Evolutionary conservation across 2,113 vertebrate genomes (phyloP).

Genomic region (Bubo blakistoni): DNA sequence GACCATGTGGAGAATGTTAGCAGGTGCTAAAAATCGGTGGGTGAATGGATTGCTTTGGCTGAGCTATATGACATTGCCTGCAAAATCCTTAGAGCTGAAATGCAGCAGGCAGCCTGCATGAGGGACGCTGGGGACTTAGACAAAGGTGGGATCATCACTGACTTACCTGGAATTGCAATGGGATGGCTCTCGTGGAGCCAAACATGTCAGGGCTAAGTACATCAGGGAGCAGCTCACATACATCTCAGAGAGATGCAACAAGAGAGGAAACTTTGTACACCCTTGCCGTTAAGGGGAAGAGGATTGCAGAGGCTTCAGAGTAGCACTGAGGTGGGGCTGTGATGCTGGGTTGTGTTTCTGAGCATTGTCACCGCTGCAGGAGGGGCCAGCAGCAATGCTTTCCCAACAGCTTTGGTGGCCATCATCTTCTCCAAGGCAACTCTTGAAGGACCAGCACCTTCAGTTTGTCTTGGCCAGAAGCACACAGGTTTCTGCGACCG

Average conservation of each 20-base stretch:
- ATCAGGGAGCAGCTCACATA: fast-evolving
- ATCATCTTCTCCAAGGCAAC: not conserved
- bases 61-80: not conserved
- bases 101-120: not conserved
- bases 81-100: not conserved
- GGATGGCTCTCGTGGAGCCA: not conserved
- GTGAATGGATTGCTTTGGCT: not conserved
- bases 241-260: not conserved
- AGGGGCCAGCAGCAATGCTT: not conserved
- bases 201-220: not conserved
- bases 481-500: not conserved
- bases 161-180: not conserved
- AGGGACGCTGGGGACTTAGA: not conserved
- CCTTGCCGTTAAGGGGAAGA: not conserved
- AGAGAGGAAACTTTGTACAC: not conserved
- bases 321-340: not conserved
- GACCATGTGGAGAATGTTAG: not conserved
- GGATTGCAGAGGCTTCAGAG: not conserved
- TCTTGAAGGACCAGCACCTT: not conserved
- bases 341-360: not conserved
- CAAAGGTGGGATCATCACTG: not conserved
- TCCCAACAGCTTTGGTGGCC: not conserved
- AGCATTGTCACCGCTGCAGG: fast-evolving
- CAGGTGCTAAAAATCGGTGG: not conserved
- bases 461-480: not conserved